Evolutionary conservation across 2,113 vertebrate species (phyloP).

Genomic region (Hippolais icterina): DNA sequence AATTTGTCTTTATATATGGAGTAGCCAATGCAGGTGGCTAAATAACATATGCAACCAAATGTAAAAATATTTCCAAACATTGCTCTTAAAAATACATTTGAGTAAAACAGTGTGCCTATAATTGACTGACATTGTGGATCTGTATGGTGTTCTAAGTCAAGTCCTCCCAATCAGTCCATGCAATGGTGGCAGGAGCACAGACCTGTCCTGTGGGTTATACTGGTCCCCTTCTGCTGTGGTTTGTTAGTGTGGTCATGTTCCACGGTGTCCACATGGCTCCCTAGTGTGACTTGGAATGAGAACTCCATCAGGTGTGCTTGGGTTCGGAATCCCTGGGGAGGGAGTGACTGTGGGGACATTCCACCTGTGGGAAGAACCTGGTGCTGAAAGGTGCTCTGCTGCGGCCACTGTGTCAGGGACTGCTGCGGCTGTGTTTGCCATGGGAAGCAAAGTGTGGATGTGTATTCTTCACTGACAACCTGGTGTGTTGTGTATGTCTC

Average conservation of each 20-base stretch:
- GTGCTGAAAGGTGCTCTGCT: not conserved
- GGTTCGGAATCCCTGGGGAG: not conserved
- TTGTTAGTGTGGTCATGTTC: not conserved
- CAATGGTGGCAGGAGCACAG: not conserved
- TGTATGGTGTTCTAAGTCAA: not conserved
- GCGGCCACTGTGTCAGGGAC: not conserved
- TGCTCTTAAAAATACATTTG: not conserved
- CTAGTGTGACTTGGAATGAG: not conserved
- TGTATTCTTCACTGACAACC: not conserved
- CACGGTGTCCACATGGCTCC: accelerated
- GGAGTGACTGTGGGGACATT: not conserved
- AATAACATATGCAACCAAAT: not conserved
- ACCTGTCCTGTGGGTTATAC: not conserved
- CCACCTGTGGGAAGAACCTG: not conserved
- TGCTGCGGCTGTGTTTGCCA: not conserved
- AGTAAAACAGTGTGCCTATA: not conserved
- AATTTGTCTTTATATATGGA: not conserved
- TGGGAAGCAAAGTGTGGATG: not conserved
- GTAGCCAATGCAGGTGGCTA: constrained; percentile 15
- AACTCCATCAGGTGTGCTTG: not conserved
- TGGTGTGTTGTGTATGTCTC: not conserved
- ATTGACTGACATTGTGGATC: not conserved
- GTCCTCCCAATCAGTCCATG: not conserved
- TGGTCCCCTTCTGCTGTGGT: not conserved
- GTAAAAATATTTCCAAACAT: not conserved